Conservation (phyloP, 2,113 vertebrate genomes). For the Gymnocephalus cernua region DNA sequence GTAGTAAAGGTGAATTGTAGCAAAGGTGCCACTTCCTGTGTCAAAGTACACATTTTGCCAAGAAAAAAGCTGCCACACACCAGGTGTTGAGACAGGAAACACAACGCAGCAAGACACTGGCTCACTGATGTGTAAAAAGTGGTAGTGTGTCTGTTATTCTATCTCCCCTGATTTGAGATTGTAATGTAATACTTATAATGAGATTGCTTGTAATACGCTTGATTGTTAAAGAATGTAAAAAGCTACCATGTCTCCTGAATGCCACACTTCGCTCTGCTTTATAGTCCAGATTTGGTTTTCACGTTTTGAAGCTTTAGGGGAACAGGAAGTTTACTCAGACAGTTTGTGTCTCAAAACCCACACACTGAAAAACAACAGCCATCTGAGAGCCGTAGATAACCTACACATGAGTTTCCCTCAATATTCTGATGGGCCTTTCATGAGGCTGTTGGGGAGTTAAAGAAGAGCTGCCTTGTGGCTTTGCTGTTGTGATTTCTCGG, state of each 20-base stretch:
- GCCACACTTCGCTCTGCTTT: neutral
- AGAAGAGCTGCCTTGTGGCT: neutral
- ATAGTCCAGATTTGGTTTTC: neutral
- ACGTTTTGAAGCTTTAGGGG: neutral
- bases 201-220: neutral
- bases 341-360: neutral
- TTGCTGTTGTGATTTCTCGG: slow-evolving; percentile 9
- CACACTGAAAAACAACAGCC: slow-evolving; percentile 9
- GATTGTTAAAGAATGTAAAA: neutral
- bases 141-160: neutral
- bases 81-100: slow-evolving; percentile 2
- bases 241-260: neutral
- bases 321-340: neutral
- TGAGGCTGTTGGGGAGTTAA: neutral
- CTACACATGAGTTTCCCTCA: neutral
- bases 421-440: neutral
- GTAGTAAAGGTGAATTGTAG: neutral
- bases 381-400: neutral
- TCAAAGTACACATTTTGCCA: neutral
- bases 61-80: neutral
- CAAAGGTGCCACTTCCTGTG: slow-evolving; percentile 4
- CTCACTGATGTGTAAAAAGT: neutral
- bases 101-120: neutral
- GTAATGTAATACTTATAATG: neutral
- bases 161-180: neutral